phyloP scores from a whole-genome alignment of 2,797 vertebrate species.

The Poeciliopsis infans region DNA sequence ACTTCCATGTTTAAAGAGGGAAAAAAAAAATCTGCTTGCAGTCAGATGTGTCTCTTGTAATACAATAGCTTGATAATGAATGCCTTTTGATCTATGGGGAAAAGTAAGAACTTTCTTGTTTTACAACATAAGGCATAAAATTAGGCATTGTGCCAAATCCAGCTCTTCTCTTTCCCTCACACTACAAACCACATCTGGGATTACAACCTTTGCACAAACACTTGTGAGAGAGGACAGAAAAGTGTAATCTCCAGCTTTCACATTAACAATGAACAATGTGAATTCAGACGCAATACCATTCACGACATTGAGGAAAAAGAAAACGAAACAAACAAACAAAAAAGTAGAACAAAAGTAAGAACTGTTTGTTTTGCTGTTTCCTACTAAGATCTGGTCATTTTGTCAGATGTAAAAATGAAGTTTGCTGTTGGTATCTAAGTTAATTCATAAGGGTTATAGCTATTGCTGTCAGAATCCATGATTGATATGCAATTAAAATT shows the following conservation, averaged over 20 bases:
- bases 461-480: constrained; percentile 3
- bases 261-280: background rate
- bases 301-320: background rate
- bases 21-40: background rate
- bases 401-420: background rate
- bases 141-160: background rate
- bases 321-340: background rate
- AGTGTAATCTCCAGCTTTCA: background rate
- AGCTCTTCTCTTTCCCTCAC: background rate
- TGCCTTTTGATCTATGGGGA: background rate
- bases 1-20: background rate
- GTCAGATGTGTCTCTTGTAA: background rate
- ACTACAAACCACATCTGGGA: background rate
- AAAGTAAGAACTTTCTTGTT: background rate
- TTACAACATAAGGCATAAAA: background rate
- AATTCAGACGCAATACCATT: background rate
- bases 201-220: background rate
- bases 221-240: background rate
- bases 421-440: background rate
- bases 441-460: background rate
- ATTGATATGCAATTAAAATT: constrained; percentile 13
- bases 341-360: background rate
- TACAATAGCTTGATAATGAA: background rate
- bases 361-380: background rate
- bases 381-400: background rate